These are phyloP conservation scores for Sula dactylatra DNA, from an alignment of 2,113 vertebrate genomes.

Conservation along the genomic window DNA sequence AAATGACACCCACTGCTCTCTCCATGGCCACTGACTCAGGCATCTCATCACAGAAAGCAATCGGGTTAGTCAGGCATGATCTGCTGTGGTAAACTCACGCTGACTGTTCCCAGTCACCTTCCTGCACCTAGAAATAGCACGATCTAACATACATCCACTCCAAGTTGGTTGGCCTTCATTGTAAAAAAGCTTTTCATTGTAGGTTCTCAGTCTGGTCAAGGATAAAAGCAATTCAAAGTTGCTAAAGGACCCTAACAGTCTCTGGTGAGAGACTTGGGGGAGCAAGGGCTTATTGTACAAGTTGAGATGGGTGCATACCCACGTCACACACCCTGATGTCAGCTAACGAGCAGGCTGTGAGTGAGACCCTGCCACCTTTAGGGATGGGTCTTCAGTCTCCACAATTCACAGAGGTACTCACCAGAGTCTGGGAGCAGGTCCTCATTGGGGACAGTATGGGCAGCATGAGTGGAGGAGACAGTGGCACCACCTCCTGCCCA, in stretches of 20 bases:
- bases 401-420: neutral
- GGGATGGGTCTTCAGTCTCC: neutral
- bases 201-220: neutral
- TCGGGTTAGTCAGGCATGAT: neutral
- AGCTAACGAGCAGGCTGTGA: neutral
- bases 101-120: neutral
- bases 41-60: neutral
- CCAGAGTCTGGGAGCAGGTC: neutral
- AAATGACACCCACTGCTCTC: neutral
- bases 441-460: neutral
- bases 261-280: neutral
- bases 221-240: neutral
- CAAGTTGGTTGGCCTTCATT: neutral
- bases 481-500: neutral
- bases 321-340: rapidly evolving
- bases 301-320: rapidly evolving
- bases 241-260: neutral
- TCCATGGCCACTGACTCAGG: neutral
- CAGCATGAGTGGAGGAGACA: neutral
- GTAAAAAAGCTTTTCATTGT: neutral
- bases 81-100: neutral
- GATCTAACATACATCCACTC: neutral
- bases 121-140: neutral
- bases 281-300: neutral
- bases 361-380: neutral